Conservation (phyloP, 2,888 invertebrate species). For the Ischnus inquisitorius region DNA sequence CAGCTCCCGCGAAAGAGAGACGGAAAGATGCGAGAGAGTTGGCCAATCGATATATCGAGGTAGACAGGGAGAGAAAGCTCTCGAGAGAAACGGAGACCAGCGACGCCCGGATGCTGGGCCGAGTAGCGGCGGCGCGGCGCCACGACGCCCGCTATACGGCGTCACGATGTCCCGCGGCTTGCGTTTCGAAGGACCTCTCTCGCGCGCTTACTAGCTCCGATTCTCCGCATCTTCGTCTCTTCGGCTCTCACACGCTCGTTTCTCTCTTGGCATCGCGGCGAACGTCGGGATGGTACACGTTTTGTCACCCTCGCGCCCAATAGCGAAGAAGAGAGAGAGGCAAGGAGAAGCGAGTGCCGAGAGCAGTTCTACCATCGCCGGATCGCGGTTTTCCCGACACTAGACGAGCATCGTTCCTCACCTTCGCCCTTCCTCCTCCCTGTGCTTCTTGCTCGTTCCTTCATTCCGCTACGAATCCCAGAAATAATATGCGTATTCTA, state of each 20-base stretch:
- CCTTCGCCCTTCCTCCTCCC: slow-evolving; percentile 15
- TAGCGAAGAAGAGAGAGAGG: slow-evolving; percentile 22
- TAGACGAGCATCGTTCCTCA: slow-evolving; percentile 44
- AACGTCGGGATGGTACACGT: slow-evolving; percentile 40
- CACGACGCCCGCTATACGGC: slow-evolving; percentile 66
- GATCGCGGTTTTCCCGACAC: slow-evolving; percentile 39
- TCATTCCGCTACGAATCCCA: background rate
- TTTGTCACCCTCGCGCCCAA: slow-evolving; percentile 34
- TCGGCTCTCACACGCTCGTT: background rate
- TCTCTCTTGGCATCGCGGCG: slow-evolving; percentile 23
- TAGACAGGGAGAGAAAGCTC: slow-evolving; percentile 25
- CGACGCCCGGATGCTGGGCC: slow-evolving; percentile 71
- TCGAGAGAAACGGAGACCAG: slow-evolving; percentile 62
- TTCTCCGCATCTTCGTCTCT: background rate
- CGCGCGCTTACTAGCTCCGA: slow-evolving; percentile 7
- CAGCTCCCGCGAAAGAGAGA: background rate
- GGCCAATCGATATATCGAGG: slow-evolving; percentile 64
- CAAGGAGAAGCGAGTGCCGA: background rate
- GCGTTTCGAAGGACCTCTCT: slow-evolving; percentile 11
- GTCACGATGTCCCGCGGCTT: slow-evolving; percentile 62
- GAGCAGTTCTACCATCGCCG: background rate
- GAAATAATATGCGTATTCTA: slow-evolving; percentile 4
- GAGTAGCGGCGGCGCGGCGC: slow-evolving; percentile 71
- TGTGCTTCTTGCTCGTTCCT: background rate
- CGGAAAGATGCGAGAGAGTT: slow-evolving; percentile 37